Evolutionary conservation across 2,888 invertebrate genomes (phyloP).

Genomic region (Tetranychus truncatus): DNA sequence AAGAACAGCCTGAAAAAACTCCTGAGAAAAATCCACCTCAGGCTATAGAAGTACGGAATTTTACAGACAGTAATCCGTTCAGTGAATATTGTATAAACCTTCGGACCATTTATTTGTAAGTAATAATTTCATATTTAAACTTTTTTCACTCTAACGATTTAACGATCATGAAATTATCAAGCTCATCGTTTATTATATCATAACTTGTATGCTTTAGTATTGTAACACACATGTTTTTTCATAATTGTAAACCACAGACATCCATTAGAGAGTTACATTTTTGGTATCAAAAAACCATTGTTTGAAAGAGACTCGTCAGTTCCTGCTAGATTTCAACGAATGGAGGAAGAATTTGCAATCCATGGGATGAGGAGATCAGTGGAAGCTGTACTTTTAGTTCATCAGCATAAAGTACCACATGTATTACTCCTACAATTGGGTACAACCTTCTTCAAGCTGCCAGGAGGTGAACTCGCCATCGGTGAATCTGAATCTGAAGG

Average conservation of each 20-base stretch:
- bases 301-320: slow-evolving; percentile 98
- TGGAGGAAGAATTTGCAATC: slow-evolving; percentile 94
- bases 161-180: too few species aligned
- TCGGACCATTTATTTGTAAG: slow-evolving; percentile 68
- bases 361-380: slow-evolving; percentile 81
- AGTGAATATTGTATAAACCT: too few species aligned
- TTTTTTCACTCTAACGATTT: too few species aligned
- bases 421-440: slow-evolving; percentile 88
- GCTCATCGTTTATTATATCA: background rate
- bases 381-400: slow-evolving; percentile 72
- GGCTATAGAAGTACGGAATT: too few species aligned
- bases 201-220: background rate
- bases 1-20: too few species aligned
- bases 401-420: slow-evolving; percentile 94
- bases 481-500: slow-evolving; percentile 96
- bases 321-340: slow-evolving; percentile 87
- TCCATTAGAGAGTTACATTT: slow-evolving; percentile 95
- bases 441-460: slow-evolving; percentile 96
- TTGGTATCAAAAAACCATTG: slow-evolving; percentile 93
- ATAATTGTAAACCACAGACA: slow-evolving; percentile 32
- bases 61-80: too few species aligned
- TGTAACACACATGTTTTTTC: too few species aligned
- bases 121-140: slow-evolving; percentile 26
- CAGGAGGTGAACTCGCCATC: slow-evolving; percentile 88
- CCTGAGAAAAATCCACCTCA: too few species aligned